Evolutionary conservation across 2,113 vertebrate genomes (phyloP).

Genomic region (Plecturocebus donacophilus): DNA sequence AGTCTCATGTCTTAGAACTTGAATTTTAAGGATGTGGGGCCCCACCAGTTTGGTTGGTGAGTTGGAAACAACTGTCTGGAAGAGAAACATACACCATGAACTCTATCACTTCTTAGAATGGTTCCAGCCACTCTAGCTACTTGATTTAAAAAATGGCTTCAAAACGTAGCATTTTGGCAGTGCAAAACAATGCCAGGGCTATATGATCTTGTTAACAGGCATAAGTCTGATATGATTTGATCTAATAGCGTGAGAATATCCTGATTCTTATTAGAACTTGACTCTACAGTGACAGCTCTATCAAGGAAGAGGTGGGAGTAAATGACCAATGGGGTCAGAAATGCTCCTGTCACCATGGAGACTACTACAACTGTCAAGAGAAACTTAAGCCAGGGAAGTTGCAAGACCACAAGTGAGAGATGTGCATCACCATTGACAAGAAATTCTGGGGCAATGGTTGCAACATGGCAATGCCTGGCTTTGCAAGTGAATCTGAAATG

Average conservation of each 20-base stretch:
- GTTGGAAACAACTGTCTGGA: constrained; percentile 85
- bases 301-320: constrained; percentile 90
- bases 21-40: constrained; percentile 88
- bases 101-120: constrained; percentile 92
- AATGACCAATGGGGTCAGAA: constrained; percentile 89
- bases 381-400: constrained; percentile 86
- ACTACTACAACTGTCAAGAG: constrained; percentile 90
- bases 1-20: constrained; percentile 90
- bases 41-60: constrained; percentile 89
- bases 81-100: constrained; percentile 87
- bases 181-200: constrained; percentile 88
- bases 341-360: constrained; percentile 88
- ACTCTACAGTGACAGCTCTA: constrained; percentile 91
- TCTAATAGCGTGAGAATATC: constrained; percentile 92
- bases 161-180: constrained; percentile 89
- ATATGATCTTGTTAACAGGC: constrained; percentile 88
- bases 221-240: constrained; percentile 91
- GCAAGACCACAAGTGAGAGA: constrained; percentile 90
- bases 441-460: constrained; percentile 88
- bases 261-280: constrained; percentile 93
- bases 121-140: constrained; percentile 91
- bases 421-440: constrained; percentile 87
- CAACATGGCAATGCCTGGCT: constrained; percentile 83
- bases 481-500: constrained; percentile 84
- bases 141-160: constrained; percentile 87